These are phyloP conservation scores for Abscondita cerata DNA, from an alignment of 2,888 invertebrate species.

Conservation along the genomic window DNA sequence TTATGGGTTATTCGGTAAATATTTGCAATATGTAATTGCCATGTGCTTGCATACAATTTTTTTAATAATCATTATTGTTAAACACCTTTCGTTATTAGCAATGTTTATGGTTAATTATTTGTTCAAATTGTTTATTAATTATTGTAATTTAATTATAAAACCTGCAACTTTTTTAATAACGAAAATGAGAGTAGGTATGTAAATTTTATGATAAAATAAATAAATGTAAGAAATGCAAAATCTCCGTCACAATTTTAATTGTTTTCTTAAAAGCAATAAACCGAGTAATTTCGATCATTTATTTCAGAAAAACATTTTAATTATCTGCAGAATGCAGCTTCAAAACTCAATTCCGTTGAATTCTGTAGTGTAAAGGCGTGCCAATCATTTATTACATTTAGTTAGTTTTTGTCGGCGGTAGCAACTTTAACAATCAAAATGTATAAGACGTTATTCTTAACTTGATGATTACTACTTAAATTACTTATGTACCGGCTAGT, in stretches of 20 bases:
- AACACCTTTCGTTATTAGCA: constrained; percentile 9
- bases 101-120: not conserved
- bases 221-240: constrained; percentile 8
- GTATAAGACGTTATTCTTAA: constrained; percentile 13
- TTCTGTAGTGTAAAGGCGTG: constrained; percentile 41
- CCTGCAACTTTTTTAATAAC: too few species aligned
- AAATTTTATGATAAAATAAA: not conserved
- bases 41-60: constrained; percentile 23
- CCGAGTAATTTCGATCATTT: constrained; percentile 30
- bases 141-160: constrained; percentile 6
- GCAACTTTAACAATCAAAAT: constrained; percentile 17
- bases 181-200: too few species aligned
- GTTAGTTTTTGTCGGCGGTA: constrained; percentile 31
- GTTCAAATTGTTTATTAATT: constrained; percentile 13
- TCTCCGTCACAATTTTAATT: constrained; percentile 23
- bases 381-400: constrained; percentile 42
- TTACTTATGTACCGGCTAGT: constrained; percentile 7
- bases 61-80: constrained; percentile 14
- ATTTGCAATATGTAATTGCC: constrained; percentile 28
- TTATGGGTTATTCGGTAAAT: constrained; percentile 17
- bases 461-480: constrained; percentile 19
- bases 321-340: constrained; percentile 37
- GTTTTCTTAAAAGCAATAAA: constrained; percentile 30
- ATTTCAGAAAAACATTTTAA: constrained; percentile 32
- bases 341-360: constrained; percentile 41